Evolutionary conservation across 2,797 vertebrate genomes (phyloP).

Genomic region (Helicolenus hilgendorfi): DNA sequence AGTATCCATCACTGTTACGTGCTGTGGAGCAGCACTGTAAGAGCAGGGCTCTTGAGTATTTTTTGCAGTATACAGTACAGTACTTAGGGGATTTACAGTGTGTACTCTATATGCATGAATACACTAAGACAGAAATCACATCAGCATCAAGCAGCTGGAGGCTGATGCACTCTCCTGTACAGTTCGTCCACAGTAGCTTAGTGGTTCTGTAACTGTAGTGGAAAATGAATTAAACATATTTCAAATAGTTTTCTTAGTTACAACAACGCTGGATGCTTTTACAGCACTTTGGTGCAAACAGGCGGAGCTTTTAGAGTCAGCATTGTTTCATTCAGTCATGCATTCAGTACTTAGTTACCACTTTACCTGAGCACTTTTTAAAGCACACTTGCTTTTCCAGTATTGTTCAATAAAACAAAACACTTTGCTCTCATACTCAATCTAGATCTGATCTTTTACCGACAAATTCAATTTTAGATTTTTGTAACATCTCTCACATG

Average conservation of each 20-base stretch:
- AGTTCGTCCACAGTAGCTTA: constrained; percentile 1
- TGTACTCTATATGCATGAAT: constrained; percentile 41
- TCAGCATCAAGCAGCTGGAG: constrained; percentile 36
- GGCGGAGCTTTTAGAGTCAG: constrained; percentile 35
- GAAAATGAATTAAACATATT: constrained; percentile 70
- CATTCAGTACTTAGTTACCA: background rate
- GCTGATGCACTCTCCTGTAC: constrained; percentile 39
- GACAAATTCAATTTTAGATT: background rate
- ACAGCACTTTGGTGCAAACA: constrained; percentile 8
- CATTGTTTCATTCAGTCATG: constrained; percentile 23
- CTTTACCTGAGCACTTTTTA: constrained; percentile 1
- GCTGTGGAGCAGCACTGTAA: background rate
- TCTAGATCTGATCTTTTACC: background rate
- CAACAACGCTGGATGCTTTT: constrained; percentile 7
- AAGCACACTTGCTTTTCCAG: background rate
- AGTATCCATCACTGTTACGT: background rate
- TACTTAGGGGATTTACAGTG: constrained; percentile 39
- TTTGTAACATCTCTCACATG: background rate
- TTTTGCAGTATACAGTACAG: constrained; percentile 13
- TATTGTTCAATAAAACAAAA: background rate
- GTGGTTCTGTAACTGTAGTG: constrained; percentile 8
- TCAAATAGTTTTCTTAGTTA: constrained; percentile 33
- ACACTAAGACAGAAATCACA: constrained; percentile 43
- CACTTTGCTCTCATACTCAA: background rate
- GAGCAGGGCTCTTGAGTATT: background rate